Base-by-base conservation (phyloP, 1,140 invertebrate species). In the Tribolium madens region DNA sequence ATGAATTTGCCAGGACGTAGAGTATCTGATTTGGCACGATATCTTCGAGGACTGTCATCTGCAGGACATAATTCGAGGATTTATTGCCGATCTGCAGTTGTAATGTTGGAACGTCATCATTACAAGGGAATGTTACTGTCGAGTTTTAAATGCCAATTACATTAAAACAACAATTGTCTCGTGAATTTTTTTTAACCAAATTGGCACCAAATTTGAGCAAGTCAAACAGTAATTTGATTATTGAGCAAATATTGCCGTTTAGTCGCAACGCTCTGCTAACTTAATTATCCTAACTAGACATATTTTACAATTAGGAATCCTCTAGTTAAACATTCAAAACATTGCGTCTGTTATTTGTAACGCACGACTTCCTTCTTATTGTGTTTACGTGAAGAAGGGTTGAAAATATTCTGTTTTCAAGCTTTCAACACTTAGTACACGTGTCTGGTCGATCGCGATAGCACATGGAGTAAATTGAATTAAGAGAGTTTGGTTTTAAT, bases 11-110 rank as follows among this genome's bases (percentile, higher is more conserved):
- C n/a, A 7, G 52, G n/a, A 57, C 52, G 21, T 17, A 14, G 52
- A 57, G 17, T 57, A 57, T 57, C 52, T 18, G 57, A 64, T 64
- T 64, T 64, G 57, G 57, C 57, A 64, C 57, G 31, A 64, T 26
- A n/a, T 64, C 57, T 57, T 33, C n/a, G 21, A 5, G 10, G 31
- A 64, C 57, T 64, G 57, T 64, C 57, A 64, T 64, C 57, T 31
- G 26, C 57, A 64, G 21, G 31, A 64, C 0, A 64, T 64, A n/a
- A 33, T 64, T 64, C 26, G 3, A 14, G 21, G 26, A 64, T 64
- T 13, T 64, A 64, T 13, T 64, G 31, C 57, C 26, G 26, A 14
- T 57, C 21, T 64, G 57, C 57, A 26, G 26, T 13, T 64, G 57
- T 18, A n/a, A 33, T 31, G 26, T 64, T 13, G 7, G 31, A 64